A percentile compares a stretch with the other conserved stretches of the same genome.
These are phyloP conservation scores for Pemphredon lugubris DNA, from an alignment of 2,888 invertebrate genomes.

Conservation along the genomic window DNA sequence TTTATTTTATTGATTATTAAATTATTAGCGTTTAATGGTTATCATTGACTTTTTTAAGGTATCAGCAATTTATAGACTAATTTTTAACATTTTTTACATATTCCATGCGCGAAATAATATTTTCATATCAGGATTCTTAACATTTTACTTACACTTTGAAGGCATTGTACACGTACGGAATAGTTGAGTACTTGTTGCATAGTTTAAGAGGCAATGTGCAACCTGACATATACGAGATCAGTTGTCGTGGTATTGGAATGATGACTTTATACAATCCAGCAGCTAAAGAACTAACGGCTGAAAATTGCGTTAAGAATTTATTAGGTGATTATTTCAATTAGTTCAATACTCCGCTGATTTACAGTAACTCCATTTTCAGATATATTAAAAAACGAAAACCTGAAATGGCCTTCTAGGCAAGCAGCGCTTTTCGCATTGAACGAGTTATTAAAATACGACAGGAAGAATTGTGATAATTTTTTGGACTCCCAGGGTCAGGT, in stretches of 20 bases:
- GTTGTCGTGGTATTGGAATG: conserved; percentile 67
- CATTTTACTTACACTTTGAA: conserved; percentile 31
- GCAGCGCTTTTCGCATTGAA: conserved; percentile 68
- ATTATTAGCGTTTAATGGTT: too few relatives aligned
- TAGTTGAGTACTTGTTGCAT: conserved; percentile 61
- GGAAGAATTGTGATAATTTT: conserved; percentile 63
- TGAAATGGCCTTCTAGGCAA: conserved; percentile 63
- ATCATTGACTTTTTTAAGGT: too few relatives aligned
- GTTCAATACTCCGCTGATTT: not conserved
- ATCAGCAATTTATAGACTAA: too few relatives aligned
- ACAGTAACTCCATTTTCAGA: conserved; percentile 49
- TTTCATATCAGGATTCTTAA: too few relatives aligned
- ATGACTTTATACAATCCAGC: conserved; percentile 68
- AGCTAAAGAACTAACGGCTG: conserved; percentile 61
- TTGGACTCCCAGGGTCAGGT: conserved; percentile 63
- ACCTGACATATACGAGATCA: conserved; percentile 53
- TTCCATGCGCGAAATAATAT: too few relatives aligned
- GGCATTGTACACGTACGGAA: conserved; percentile 65
- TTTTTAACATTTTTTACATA: too few relatives aligned
- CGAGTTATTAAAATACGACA: conserved; percentile 61
- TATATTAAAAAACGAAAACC: conserved; percentile 62
- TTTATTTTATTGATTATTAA: too few relatives aligned
- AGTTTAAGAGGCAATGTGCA: conserved; percentile 50
- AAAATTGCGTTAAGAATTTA: conserved; percentile 12
- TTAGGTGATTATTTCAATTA: conserved; percentile 21